Conservation (phyloP, 2,888 invertebrate species). For the Parnassius apollo region DNA sequence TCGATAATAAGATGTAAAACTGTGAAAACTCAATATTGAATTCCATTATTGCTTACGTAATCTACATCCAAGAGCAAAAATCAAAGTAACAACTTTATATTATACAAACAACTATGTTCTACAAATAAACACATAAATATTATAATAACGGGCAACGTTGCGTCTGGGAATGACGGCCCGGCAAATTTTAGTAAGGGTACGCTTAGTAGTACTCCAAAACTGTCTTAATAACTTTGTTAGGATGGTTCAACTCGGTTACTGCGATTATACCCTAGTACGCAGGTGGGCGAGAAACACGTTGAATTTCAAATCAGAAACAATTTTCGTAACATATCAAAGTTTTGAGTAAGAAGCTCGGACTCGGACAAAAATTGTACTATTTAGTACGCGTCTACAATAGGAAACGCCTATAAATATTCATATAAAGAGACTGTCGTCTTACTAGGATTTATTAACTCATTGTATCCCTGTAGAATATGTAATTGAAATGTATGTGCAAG, state of each 20-base stretch:
- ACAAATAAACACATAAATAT: conserved; percentile 3
- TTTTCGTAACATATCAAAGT: conserved; percentile 6
- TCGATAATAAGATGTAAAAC: conserved; percentile 14
- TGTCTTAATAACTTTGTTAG: conserved; percentile 25
- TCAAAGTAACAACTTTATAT: neutral
- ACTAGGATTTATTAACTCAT: conserved; percentile 25
- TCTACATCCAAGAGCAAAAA: neutral
- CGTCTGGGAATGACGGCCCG: conserved; percentile 18
- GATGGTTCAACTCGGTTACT: conserved; percentile 12
- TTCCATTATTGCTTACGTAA: conserved; percentile 14
- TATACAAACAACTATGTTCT: neutral
- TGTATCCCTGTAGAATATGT: conserved; percentile 24
- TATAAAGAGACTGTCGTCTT: conserved; percentile 15
- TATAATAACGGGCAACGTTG: neutral
- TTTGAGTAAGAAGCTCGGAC: conserved; percentile 11
- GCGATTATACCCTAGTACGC: conserved; percentile 17
- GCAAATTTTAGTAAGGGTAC: conserved; percentile 8
- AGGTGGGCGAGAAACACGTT: conserved; percentile 22
- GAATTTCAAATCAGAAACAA: conserved; percentile 9
- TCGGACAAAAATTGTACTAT: conserved; percentile 5
- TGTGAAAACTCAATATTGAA: conserved; percentile 21
- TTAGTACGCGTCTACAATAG: conserved; percentile 1
- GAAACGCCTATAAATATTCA: conserved; percentile 23
- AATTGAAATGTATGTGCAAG: conserved; percentile 20
- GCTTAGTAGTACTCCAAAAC: conserved; percentile 19